Base-by-base conservation (phyloP, 2,113 vertebrate species). In the Onychostruthus taczanowskii region DNA sequence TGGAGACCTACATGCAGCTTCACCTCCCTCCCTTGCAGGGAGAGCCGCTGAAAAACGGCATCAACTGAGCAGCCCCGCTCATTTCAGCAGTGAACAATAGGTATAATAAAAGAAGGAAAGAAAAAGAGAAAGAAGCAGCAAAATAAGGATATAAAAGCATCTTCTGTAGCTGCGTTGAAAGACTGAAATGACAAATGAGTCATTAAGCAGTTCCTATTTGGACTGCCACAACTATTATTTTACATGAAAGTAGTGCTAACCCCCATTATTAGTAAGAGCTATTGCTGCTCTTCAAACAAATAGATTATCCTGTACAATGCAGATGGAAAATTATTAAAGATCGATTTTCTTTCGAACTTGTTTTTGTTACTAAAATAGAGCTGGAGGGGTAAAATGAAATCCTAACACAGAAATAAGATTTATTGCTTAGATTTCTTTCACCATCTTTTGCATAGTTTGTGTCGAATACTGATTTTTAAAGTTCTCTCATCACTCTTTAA, bases 1-100 rank as follows among this genome's bases (percentile, higher is more conserved):
- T 98, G 96, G 97, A 97, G 97, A 98, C 92, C 94, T 81, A 33
- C 80, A 91, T 27, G 90, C 91, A 93, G 82, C 84, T 79, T 75
- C 93, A 93, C 70, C 56, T 74, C 85, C 93, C 75, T 84, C 83
- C 49, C 73, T 44, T 10, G 52, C 53, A 18, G 18, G 72, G 46
- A 74, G 44, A 67, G 52, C 49, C 39, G n/a, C 47, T 22, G 91
- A 87, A 87, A 94, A 87, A 62, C 3, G 2, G 87, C 92, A 92
- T 80, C 88, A 82, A 80, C 72, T 82, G 66, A 92, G 91, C 91
- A 91, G 81, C 87, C 39, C 0, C 37, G 72, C 63, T 80, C 82
- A 55, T 87, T 91, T 94, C 93, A 93, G 67, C 70, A 89, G 26
- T 16, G 59, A 89, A 92, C 84, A 93, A 92, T 63, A 94, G 84